Conservation (phyloP, 2,797 vertebrate genomes). For the Pangasius larnaudii region DNA sequence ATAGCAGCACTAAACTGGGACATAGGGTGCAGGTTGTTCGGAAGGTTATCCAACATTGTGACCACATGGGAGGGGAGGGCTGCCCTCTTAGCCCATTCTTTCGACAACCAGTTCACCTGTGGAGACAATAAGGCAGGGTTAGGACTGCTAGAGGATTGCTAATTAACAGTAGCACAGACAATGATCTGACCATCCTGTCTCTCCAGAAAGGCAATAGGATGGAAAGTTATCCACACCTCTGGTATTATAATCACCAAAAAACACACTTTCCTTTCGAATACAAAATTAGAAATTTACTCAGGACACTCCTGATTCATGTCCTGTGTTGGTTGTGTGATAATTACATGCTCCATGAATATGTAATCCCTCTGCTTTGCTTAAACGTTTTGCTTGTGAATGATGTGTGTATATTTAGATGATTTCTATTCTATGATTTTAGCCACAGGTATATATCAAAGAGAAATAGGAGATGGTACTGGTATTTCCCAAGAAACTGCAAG, state of each 20-base stretch:
- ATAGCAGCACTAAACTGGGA: constrained; percentile 94
- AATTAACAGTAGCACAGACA: background rate
- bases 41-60: constrained; percentile 98
- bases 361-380: background rate
- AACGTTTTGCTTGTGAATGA: background rate
- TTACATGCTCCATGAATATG: background rate
- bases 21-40: constrained; percentile 96
- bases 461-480: background rate
- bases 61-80: constrained; percentile 95
- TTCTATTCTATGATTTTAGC: background rate
- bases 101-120: constrained; percentile 90
- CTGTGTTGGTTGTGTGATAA: background rate
- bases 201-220: background rate
- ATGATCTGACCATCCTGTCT: background rate
- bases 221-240: background rate
- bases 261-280: background rate
- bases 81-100: constrained; percentile 93
- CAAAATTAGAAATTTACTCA: background rate
- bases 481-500: background rate
- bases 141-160: background rate
- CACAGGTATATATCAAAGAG: background rate
- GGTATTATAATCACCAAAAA: background rate
- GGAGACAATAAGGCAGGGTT: background rate
- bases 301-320: background rate
- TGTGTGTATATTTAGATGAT: background rate